Percentiles rank a stretch among this genome's conserved stretches.
These are phyloP conservation scores for Enteromius paludinosus DNA, from an alignment of 2,797 vertebrate species.

Conservation along the genomic window DNA sequence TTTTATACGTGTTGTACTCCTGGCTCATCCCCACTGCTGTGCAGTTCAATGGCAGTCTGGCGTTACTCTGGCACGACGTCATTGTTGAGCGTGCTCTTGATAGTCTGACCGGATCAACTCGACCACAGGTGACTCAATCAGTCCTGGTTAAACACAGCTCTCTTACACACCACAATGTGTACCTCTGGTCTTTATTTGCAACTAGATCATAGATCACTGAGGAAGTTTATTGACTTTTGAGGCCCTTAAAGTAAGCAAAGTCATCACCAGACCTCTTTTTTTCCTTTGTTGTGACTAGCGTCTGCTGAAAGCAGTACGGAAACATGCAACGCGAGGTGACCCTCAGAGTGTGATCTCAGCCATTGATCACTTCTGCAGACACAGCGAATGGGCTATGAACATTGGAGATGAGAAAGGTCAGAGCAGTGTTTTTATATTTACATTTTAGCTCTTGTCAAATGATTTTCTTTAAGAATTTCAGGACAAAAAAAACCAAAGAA, in stretches of 20 bases:
- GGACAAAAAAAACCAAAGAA: neutral
- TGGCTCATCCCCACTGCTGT: conserved; percentile 72
- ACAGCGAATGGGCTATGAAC: conserved; percentile 87
- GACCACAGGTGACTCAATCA: conserved; percentile 73
- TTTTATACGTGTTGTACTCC: conserved; percentile 69
- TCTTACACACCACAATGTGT: neutral
- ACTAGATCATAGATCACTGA: neutral
- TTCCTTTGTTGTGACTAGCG: conserved; percentile 57
- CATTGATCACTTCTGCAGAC: conserved; percentile 80
- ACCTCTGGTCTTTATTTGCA: too few species aligned
- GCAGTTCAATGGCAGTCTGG: conserved; percentile 71
- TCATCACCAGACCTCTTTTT: conserved; percentile 2
- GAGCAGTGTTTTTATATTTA: neutral
- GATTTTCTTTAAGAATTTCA: neutral
- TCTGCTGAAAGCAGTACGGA: conserved; percentile 75
- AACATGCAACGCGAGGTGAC: conserved; percentile 76
- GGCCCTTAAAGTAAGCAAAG: neutral
- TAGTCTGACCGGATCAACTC: conserved; percentile 71
- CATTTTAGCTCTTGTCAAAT: neutral
- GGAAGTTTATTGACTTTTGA: neutral
- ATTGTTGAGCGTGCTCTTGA: conserved; percentile 72
- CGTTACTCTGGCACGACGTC: conserved; percentile 75
- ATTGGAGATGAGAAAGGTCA: conserved; percentile 83
- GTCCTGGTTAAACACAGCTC: neutral
- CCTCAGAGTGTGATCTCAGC: conserved; percentile 77